phyloP scores from a whole-genome alignment of 64 coral and sea anemone species.

The Astreopora myriophthalma region DNA sequence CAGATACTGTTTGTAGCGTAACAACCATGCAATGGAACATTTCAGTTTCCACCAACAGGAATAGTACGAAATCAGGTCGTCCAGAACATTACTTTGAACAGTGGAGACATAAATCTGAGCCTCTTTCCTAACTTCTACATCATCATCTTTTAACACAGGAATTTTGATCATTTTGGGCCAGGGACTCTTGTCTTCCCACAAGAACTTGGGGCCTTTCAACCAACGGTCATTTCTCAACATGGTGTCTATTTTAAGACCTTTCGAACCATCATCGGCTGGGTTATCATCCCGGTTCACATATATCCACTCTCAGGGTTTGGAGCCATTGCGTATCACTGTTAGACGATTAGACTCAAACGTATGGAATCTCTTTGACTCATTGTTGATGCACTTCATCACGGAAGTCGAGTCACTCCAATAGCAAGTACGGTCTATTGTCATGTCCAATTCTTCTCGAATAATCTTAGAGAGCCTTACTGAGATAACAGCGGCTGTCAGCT shows the following conservation, averaged over 20 bases:
- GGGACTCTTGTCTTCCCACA: conserved; percentile 12
- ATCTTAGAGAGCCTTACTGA: conserved; percentile 30
- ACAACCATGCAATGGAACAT: not conserved
- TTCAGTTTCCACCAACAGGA: conserved; percentile 57
- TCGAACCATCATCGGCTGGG: conserved; percentile 45
- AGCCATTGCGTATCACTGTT: conserved; percentile 14
- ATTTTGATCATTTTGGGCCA: conserved; percentile 41
- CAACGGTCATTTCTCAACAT: conserved; percentile 11
- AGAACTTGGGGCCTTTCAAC: conserved; percentile 45
- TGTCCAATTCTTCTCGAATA: conserved; percentile 27
- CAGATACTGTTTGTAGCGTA: conserved; percentile 43
- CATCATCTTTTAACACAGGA: conserved; percentile 49
- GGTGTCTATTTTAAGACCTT: conserved; percentile 15
- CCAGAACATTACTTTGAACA: conserved; percentile 2
- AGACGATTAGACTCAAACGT: conserved; percentile 62
- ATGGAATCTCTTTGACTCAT: conserved; percentile 49
- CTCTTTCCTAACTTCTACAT: conserved; percentile 63
- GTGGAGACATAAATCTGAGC: conserved; percentile 26
- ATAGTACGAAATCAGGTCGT: conserved; percentile 31
- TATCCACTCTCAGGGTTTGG: not conserved
- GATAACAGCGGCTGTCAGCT: conserved; percentile 59
- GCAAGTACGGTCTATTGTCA: not conserved
- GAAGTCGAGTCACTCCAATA: conserved; percentile 53
- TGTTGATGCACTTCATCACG: conserved; percentile 54
- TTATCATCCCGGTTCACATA: conserved; percentile 44